Evolutionary conservation across 2,113 vertebrate species (phyloP), one percentile per base, ranked within the genome.

Genomic region (Calidris pugnax): DNA sequence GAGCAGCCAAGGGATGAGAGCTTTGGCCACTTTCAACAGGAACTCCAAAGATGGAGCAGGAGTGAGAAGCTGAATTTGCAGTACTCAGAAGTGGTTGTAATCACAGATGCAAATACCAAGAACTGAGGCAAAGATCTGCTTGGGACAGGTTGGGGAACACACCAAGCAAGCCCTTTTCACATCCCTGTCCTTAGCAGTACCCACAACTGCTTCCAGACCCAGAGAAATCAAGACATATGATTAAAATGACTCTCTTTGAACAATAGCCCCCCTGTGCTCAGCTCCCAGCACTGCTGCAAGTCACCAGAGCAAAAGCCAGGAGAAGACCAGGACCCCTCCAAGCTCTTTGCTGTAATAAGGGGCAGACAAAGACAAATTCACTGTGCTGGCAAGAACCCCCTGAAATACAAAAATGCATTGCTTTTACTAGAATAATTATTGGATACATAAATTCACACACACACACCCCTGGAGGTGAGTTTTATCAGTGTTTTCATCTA

Each of bases 131-230:
- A 66, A 62, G 39, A 32, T 22, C 74, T 41, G 41, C 43, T 69
- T 0, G 2, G 19, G 50, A 68, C 14, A 20, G 10, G 4, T 0
- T 5, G 0, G 1, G 35, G 20, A 32, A 41, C 5, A 6, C 0
- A 2, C 63, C 5, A 39, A 69, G 53, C 2, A 6, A 60, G 55
- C 27, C 5, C 23, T 8, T 55, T 3, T 30, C 85, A 60, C 39
- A 41, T 1, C 33, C 32, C 78, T 32, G 30, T 21, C 37, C 85
- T 68, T 26, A 33, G 26, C 30, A 47, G 35, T 0, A 22, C 6
- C 50, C 66, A 85, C 28, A 15, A 1, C 19, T 20, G 22, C 22
- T 59, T 35, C 60, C 64, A 77, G 32, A 32, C 0, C 64, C 39
- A 20, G 26, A 39, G 47, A 9, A 57, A 57, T 10, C 55, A 60